phyloP scores from a whole-genome alignment of 2,113 vertebrate genomes.

The Paralichthys olivaceus region DNA sequence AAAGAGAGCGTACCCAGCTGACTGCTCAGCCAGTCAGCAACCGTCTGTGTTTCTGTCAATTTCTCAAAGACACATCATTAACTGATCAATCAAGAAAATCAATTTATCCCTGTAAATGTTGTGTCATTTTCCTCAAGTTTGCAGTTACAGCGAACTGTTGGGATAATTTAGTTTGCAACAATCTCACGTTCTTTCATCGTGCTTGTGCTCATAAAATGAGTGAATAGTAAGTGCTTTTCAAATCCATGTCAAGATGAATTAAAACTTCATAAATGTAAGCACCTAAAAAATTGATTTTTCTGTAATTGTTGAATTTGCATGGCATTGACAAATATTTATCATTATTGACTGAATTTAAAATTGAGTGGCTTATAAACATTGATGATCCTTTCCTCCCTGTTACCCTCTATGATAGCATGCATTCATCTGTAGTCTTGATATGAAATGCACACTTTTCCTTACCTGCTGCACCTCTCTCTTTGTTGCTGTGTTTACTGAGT shows the following conservation, averaged over 20 bases:
- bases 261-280: slow-evolving; percentile 1
- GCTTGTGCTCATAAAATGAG: not conserved
- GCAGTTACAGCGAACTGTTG: slow-evolving; percentile 18
- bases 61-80: slow-evolving; percentile 32
- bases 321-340: slow-evolving; percentile 49
- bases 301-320: slow-evolving; percentile 58
- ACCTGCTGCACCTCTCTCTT: slow-evolving; percentile 19
- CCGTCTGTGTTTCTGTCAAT: slow-evolving; percentile 65
- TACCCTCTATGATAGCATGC: slow-evolving; percentile 51
- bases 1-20: slow-evolving; percentile 58
- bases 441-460: slow-evolving; percentile 20
- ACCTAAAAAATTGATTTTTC: slow-evolving; percentile 13
- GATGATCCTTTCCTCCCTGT: slow-evolving; percentile 45
- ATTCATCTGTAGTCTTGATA: slow-evolving; percentile 21
- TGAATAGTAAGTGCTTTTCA: slow-evolving; percentile 15
- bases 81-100: slow-evolving; percentile 49
- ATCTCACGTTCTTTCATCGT: not conserved
- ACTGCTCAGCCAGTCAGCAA: slow-evolving; percentile 49
- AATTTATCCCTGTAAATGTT: slow-evolving; percentile 48
- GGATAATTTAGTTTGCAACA: slow-evolving; percentile 30
- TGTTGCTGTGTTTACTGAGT: slow-evolving; percentile 24
- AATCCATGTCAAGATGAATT: slow-evolving; percentile 1
- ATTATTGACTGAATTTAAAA: slow-evolving; percentile 39
- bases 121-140: slow-evolving; percentile 26
- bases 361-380: slow-evolving; percentile 27